phyloP scores from a whole-genome alignment of 1,140 invertebrate genomes.

The Conopomorpha cramerella region DNA sequence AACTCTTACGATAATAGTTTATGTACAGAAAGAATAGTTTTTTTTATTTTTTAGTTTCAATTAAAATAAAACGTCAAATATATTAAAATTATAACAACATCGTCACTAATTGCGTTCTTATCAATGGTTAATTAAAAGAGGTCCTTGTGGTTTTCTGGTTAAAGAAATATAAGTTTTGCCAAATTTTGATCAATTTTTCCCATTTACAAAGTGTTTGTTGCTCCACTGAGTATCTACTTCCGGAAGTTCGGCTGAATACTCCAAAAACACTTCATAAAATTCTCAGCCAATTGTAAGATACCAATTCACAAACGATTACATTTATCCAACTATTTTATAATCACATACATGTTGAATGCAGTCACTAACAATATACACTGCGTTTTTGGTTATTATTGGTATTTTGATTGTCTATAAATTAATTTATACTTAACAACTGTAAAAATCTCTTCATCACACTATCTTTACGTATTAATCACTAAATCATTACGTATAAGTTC shows the following conservation, averaged over 20 bases:
- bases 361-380: conserved; percentile 48
- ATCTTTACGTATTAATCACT: conserved; percentile 57
- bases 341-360: conserved; percentile 42
- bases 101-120: conserved; percentile 60
- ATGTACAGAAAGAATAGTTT: conserved; percentile 54
- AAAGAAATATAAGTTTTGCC: conserved; percentile 23
- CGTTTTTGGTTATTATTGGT: conserved; percentile 63
- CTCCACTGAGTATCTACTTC: too few relatives aligned
- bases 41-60: conserved; percentile 55
- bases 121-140: conserved; percentile 63
- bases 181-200: conserved; percentile 11
- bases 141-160: conserved; percentile 60
- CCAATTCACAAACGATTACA: conserved; percentile 17
- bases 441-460: conserved; percentile 60
- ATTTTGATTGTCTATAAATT: conserved; percentile 59
- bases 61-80: conserved; percentile 62
- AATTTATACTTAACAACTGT: conserved; percentile 61
- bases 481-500: conserved; percentile 58
- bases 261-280: conserved; percentile 33
- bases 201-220: conserved; percentile 26
- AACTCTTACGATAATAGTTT: conserved; percentile 49
- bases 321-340: conserved; percentile 31
- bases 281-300: conserved; percentile 12
- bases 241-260: too few relatives aligned
- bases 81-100: conserved; percentile 60